phyloP scores from a whole-genome alignment of 1,140 invertebrate genomes.

The Potamilus streckersoni region DNA sequence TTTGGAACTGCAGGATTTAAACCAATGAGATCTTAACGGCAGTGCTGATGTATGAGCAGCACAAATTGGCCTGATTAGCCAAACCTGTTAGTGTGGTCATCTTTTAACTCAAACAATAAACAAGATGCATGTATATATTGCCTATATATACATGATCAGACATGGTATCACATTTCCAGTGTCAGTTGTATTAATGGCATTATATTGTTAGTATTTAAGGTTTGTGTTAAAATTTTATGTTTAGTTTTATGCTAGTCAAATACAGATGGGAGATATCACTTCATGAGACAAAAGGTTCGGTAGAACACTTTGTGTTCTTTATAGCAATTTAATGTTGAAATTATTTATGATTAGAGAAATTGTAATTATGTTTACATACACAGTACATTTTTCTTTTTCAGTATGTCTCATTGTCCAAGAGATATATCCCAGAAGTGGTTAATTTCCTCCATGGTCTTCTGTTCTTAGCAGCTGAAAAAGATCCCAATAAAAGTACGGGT shows the following conservation, averaged over 20 bases:
- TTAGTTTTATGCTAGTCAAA: not conserved
- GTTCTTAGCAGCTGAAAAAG: slow-evolving; percentile 49
- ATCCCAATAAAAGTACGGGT: slow-evolving; percentile 46
- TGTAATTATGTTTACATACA: not conserved
- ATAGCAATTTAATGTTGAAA: no score
- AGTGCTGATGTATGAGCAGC: no score
- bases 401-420: slow-evolving; percentile 84
- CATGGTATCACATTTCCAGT: no score
- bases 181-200: no score
- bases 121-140: no score
- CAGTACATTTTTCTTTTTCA: slow-evolving; percentile 65
- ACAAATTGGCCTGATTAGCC: no score
- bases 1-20: no score
- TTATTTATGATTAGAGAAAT: not conserved
- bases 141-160: no score
- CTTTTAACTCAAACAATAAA: no score
- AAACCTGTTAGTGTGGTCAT: no score
- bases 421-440: slow-evolving; percentile 81
- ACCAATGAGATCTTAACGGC: no score
- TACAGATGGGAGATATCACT: not conserved
- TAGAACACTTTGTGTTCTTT: not conserved
- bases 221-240: not conserved
- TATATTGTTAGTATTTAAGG: no score
- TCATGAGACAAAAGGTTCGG: not conserved
- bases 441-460: slow-evolving; percentile 77